Evolutionary conservation across 2,113 vertebrate species (phyloP).

Genomic region (Cnemophilus loriae): DNA sequence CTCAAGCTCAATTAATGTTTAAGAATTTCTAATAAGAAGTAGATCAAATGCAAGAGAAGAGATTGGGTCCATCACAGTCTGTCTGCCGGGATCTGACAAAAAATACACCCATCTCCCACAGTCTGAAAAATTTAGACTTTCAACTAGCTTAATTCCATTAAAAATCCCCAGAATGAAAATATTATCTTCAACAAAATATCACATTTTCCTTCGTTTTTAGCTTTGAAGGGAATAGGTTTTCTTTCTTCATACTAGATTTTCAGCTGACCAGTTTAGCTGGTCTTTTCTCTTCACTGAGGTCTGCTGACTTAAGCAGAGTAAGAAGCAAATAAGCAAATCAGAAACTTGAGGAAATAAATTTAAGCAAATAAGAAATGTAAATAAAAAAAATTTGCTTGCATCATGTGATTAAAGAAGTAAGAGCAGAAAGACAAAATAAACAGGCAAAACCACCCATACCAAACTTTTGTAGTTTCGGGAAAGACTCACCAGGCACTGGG

Average conservation of each 20-base stretch:
- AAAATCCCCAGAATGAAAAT: not conserved
- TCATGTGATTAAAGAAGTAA: not conserved
- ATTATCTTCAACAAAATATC: not conserved
- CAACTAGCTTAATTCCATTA: not conserved
- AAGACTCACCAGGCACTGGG: not conserved
- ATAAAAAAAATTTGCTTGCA: not conserved
- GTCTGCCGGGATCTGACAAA: accelerated
- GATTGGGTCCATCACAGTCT: not conserved
- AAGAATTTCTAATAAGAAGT: not conserved
- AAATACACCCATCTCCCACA: not conserved
- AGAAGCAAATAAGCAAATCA: not conserved
- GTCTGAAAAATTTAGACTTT: not conserved
- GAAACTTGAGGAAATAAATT: not conserved
- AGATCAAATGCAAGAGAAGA: not conserved
- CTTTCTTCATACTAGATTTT: not conserved
- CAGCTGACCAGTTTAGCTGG: not conserved
- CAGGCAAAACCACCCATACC: not conserved
- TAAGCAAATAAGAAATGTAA: not conserved
- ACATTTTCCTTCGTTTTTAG: not conserved
- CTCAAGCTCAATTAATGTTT: not conserved
- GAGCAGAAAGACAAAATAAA: not conserved
- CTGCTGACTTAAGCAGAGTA: not conserved
- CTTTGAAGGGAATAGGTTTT: not conserved
- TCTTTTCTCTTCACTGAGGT: not conserved
- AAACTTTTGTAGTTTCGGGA: not conserved